Conservation (phyloP, 2,888 invertebrate genomes). For the Cephalotes varians region DNA sequence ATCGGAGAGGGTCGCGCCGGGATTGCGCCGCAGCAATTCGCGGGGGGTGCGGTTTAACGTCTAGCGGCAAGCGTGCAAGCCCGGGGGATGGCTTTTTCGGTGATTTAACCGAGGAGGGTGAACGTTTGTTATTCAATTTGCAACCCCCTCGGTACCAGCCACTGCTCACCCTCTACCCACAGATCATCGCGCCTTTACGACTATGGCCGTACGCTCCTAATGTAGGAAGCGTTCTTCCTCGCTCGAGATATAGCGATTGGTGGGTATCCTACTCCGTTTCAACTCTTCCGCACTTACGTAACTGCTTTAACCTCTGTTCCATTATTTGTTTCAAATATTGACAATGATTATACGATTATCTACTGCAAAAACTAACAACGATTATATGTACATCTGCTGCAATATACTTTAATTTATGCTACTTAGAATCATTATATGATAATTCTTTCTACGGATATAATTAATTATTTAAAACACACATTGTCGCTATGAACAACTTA, state of each 20-base stretch:
- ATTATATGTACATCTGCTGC: neutral
- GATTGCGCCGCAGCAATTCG: slow-evolving; percentile 73
- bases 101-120: slow-evolving; percentile 83
- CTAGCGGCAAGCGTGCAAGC: slow-evolving; percentile 75
- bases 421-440: neutral
- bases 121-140: slow-evolving; percentile 85
- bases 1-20: slow-evolving; percentile 61
- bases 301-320: slow-evolving; percentile 30
- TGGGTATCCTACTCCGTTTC: slow-evolving; percentile 20
- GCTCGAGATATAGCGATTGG: slow-evolving; percentile 25
- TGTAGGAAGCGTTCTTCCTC: slow-evolving; percentile 45
- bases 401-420: neutral
- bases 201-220: slow-evolving; percentile 55
- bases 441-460: neutral
- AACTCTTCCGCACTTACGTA: slow-evolving; percentile 48
- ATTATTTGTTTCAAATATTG: slow-evolving; percentile 19
- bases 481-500: neutral
- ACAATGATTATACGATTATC: neutral
- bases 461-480: neutral
- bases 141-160: slow-evolving; percentile 78
- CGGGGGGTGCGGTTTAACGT: slow-evolving; percentile 84
- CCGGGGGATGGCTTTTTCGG: slow-evolving; percentile 80
- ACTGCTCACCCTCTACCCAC: slow-evolving; percentile 68
- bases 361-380: too few species aligned
- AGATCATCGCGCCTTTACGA: slow-evolving; percentile 72